Percentiles rank a stretch among this genome's conserved stretches.
phyloP scores from a whole-genome alignment of 2,888 invertebrate species.

The Xanthia icteritia region DNA sequence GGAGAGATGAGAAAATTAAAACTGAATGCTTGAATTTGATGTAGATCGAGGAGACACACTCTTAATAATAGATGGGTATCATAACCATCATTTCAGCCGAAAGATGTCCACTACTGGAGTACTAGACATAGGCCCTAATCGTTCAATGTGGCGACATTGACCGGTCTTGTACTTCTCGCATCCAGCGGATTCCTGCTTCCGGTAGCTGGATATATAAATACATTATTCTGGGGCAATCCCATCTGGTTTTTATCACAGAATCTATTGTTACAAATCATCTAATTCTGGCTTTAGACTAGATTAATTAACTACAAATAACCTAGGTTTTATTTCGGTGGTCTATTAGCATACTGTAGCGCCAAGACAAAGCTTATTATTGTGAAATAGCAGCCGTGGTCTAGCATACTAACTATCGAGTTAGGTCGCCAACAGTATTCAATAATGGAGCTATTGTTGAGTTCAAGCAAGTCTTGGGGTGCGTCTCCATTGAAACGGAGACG shows the following conservation, averaged over 20 bases:
- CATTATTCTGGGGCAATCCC: background rate
- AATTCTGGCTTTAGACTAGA: background rate
- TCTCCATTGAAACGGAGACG: background rate
- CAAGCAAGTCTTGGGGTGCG: background rate
- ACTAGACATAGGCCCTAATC: background rate
- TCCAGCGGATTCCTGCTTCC: background rate
- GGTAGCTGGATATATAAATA: background rate
- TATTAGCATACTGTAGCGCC: background rate
- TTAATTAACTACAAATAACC: background rate
- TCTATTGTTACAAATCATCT: background rate
- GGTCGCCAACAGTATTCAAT: background rate
- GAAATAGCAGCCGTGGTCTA: background rate
- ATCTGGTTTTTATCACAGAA: too few relatives aligned
- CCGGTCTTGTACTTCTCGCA: background rate
- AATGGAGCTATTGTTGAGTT: background rate
- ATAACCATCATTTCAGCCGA: background rate
- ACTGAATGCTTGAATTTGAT: too few relatives aligned
- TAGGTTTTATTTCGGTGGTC: background rate
- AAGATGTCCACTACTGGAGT: background rate
- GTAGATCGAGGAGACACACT: background rate
- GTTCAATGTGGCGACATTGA: background rate
- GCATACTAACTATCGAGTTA: slow-evolving; percentile 6
- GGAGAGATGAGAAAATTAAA: background rate
- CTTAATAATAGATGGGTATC: background rate
- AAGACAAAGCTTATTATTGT: slow-evolving; percentile 6